A percentile compares a stretch with the other conserved stretches of the same genome.
phyloP scores from a whole-genome alignment of 2,888 invertebrate genomes.

The Heliconius charithonia region DNA sequence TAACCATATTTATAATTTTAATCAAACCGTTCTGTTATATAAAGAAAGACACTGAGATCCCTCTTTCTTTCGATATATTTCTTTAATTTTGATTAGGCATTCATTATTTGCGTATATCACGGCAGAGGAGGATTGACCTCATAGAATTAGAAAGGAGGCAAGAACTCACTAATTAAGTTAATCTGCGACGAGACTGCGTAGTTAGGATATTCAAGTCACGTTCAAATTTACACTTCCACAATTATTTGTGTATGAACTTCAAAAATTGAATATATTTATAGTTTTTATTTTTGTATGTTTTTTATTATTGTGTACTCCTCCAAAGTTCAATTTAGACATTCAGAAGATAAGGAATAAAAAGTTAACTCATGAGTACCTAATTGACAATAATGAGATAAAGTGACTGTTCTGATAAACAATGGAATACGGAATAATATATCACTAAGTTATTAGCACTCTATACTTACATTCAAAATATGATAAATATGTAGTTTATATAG shows the following conservation, averaged over 20 bases:
- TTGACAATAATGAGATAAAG: too few species aligned
- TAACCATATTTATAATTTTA: not conserved
- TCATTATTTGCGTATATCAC: slow-evolving; percentile 32
- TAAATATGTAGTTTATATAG: too few species aligned
- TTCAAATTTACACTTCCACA: slow-evolving; percentile 39
- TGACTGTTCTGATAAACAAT: too few species aligned
- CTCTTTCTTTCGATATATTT: not conserved
- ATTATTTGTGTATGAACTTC: slow-evolving; percentile 32
- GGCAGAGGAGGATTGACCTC: slow-evolving; percentile 44
- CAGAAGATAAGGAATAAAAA: not conserved
- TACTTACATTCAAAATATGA: too few species aligned
- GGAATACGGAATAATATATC: too few species aligned
- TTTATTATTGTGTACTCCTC: too few species aligned
- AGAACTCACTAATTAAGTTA: slow-evolving; percentile 63
- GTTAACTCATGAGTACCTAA: not conserved
- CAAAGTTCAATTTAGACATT: too few species aligned
- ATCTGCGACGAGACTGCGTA: slow-evolving; percentile 50
- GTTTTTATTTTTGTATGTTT: not conserved
- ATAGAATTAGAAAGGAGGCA: slow-evolving; percentile 63
- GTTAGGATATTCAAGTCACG: slow-evolving; percentile 35
- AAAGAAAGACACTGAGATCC: not conserved
- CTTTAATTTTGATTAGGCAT: not conserved
- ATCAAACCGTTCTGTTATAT: not conserved
- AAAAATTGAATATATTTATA: not conserved
- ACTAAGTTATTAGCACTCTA: too few species aligned